Conservation (phyloP, 2,113 vertebrate genomes). For the Megaptera novaeangliae region DNA sequence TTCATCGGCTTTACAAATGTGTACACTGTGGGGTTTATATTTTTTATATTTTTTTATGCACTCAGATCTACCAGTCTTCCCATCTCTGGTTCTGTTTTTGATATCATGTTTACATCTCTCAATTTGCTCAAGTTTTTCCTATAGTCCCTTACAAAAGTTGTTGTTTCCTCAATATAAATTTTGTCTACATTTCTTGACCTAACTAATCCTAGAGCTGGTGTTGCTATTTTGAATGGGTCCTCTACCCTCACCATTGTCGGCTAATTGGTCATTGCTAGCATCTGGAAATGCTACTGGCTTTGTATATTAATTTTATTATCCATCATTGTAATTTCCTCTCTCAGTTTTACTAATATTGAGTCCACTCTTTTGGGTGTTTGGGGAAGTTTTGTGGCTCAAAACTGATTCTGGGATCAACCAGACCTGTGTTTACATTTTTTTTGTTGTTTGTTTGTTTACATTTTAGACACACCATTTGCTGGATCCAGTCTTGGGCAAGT, state of each 20-base stretch:
- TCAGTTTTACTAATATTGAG: neutral
- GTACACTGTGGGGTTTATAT: rapidly evolving
- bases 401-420: neutral
- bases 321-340: neutral
- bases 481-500: neutral
- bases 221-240: neutral
- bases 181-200: neutral
- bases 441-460: neutral
- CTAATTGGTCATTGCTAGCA: neutral
- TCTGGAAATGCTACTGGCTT: neutral
- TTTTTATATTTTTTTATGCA: neutral
- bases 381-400: neutral
- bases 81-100: neutral
- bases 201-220: too few relatives aligned
- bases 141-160: neutral
- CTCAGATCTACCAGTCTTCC: neutral
- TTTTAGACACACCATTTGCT: neutral
- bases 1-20: neutral
- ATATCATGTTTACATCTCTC: neutral
- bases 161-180: neutral
- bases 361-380: neutral
- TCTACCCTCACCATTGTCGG: too few relatives aligned
- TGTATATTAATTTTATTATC: neutral
- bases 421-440: neutral
- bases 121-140: neutral